Percentiles rank a stretch among this genome's conserved stretches.
These are phyloP conservation scores for Globodera ellingtonae DNA, from an alignment of 1,140 invertebrate species.

Conservation along the genomic window DNA sequence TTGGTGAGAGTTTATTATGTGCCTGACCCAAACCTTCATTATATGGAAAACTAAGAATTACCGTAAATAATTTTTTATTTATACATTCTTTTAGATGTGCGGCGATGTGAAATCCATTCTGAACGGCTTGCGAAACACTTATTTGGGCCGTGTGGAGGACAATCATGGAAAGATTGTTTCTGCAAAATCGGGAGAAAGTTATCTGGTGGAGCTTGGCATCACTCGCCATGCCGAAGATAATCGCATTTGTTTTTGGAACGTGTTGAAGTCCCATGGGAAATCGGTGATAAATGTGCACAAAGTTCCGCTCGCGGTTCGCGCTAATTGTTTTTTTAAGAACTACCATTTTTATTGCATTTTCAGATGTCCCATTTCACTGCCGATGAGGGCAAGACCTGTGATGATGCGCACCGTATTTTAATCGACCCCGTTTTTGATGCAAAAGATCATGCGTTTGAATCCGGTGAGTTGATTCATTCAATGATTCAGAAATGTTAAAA, in stretches of 20 bases:
- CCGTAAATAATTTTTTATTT: no score
- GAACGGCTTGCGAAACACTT: neutral
- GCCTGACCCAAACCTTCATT: no score
- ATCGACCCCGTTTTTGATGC: slow-evolving; percentile 10
- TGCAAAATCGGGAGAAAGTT: neutral
- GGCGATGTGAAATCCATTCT: neutral
- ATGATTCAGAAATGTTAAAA: no score
- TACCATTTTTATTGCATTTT: neutral
- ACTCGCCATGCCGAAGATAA: neutral
- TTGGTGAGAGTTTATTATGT: neutral
- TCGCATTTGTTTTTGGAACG: slow-evolving; percentile 3
- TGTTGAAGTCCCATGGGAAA: slow-evolving; percentile 9
- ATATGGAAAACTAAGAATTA: no score
- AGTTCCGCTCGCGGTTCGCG: slow-evolving; percentile 1
- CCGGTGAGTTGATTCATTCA: neutral
- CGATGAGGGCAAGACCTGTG: slow-evolving; percentile 4
- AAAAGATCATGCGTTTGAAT: neutral
- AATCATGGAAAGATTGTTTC: neutral
- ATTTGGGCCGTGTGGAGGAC: neutral
- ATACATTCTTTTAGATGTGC: neutral
- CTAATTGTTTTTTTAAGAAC: neutral
- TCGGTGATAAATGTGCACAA: slow-evolving; percentile 5
- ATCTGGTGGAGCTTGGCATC: slow-evolving; percentile 16
- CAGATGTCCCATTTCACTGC: neutral
- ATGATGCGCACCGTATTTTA: slow-evolving; percentile 14